Conservation (phyloP, 2,113 vertebrate species). For the Haplochromis vanheusdeni region DNA sequence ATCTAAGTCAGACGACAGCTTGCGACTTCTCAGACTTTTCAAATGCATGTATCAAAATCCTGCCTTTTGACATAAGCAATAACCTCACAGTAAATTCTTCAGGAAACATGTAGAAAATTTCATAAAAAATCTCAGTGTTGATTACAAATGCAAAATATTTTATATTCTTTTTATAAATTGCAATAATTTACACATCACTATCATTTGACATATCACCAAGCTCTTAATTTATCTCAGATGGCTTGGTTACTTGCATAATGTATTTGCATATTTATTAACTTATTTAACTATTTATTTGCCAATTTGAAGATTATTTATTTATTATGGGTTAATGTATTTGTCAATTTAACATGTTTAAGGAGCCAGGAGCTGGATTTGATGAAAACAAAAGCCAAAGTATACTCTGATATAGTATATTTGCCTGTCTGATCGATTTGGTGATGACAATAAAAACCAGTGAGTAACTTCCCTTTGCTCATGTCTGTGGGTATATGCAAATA, state of each 20-base stretch:
- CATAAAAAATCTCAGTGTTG: neutral
- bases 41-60: constrained; percentile 39
- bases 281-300: constrained; percentile 49
- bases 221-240: constrained; percentile 41
- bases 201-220: constrained; percentile 21
- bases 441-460: constrained; percentile 36
- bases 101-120: constrained; percentile 11
- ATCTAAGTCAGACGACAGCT: neutral
- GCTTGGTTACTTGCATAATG: constrained; percentile 2
- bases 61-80: constrained; percentile 47
- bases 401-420: constrained; percentile 21
- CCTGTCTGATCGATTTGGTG: constrained; percentile 33
- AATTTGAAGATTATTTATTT: constrained; percentile 47
- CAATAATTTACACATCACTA: constrained; percentile 43
- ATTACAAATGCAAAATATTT: constrained; percentile 17
- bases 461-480: neutral
- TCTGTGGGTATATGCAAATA: neutral
- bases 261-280: constrained; percentile 44
- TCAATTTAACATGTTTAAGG: constrained; percentile 6
- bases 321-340: constrained; percentile 36
- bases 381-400: constrained; percentile 39
- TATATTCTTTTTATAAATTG: constrained; percentile 40
- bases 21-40: neutral
- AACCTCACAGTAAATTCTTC: constrained; percentile 29
- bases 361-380: constrained; percentile 36